Evolutionary conservation across 1,140 invertebrate genomes (phyloP).

Genomic region (Oncopodura yosiiana): DNA sequence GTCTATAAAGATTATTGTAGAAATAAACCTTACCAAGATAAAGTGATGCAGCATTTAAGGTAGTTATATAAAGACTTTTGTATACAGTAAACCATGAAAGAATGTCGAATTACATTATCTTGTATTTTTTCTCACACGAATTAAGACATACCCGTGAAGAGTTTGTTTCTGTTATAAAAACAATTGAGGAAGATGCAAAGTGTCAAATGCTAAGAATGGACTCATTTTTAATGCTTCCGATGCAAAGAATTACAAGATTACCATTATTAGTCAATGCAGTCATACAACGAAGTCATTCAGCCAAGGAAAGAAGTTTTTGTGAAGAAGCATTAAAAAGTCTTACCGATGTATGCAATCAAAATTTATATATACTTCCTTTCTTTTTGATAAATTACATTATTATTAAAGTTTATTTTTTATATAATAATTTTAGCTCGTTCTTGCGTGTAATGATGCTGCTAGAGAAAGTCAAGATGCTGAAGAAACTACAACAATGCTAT

Average conservation of each 20-base stretch:
- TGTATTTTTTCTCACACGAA: no score
- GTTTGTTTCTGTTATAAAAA: constrained; percentile 27
- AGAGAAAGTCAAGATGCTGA: constrained; percentile 34
- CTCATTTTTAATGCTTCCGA: constrained; percentile 34
- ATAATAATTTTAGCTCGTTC: constrained; percentile 30
- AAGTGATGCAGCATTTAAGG: constrained; percentile 27
- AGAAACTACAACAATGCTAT: constrained; percentile 30
- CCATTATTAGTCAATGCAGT: constrained; percentile 33
- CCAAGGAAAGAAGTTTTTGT: constrained; percentile 25
- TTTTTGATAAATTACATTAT: not conserved
- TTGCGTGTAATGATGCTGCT: constrained; percentile 34
- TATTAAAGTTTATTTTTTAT: not conserved
- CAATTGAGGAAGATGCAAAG: constrained; percentile 26
- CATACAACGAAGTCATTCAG: constrained; percentile 23
- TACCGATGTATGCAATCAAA: constrained; percentile 27
- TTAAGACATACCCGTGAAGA: constrained; percentile 27
- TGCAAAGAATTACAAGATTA: constrained; percentile 33
- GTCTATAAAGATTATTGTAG: constrained; percentile 33
- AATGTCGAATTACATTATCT: not conserved
- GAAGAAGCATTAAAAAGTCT: constrained; percentile 30
- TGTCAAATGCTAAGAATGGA: constrained; percentile 30
- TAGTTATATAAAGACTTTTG: not conserved
- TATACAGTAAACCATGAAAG: not conserved
- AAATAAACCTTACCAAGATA: constrained; percentile 34
- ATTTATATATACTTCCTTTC: not conserved